Percentiles rank a stretch among this genome's conserved stretches.
Evolutionary conservation across 2,888 invertebrate genomes (phyloP).

Genomic region (Myathropa florea): DNA sequence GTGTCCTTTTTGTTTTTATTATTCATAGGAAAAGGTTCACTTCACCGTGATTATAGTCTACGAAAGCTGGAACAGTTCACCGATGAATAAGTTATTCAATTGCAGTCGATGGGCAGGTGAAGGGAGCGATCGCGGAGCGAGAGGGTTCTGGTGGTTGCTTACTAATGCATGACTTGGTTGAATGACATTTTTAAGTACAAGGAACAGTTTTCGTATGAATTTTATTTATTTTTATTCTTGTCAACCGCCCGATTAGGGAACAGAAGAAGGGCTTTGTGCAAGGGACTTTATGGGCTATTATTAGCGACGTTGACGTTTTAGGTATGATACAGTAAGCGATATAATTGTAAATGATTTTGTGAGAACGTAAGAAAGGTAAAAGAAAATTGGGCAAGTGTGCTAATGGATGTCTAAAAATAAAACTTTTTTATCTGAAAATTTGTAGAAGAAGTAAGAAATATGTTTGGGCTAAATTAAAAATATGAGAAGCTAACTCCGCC

Average conservation of each 20-base stretch:
- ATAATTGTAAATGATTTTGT: background rate
- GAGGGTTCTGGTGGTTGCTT: background rate
- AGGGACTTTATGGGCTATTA: background rate
- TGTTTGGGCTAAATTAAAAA: no score
- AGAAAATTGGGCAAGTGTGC: no score
- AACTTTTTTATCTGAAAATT: no score
- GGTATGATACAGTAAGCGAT: background rate
- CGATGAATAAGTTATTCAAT: conserved; percentile 53
- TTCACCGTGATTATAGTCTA: conserved; percentile 33
- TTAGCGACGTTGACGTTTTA: background rate
- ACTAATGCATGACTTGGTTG: conserved; percentile 29
- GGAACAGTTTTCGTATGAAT: background rate
- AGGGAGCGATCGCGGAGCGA: background rate
- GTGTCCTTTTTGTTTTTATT: conserved; percentile 22
- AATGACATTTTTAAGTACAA: conserved; percentile 31
- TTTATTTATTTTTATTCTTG: background rate
- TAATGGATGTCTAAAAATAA: no score
- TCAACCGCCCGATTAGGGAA: conserved; percentile 10
- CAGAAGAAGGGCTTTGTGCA: background rate
- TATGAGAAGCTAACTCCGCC: no score
- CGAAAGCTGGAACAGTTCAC: conserved; percentile 20
- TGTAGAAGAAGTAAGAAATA: no score
- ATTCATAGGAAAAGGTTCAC: conserved; percentile 34
- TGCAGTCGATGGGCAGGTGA: background rate
- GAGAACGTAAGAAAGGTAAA: no score